Conservation (phyloP, 2,888 invertebrate genomes). For the Cryptus viduatorius region DNA sequence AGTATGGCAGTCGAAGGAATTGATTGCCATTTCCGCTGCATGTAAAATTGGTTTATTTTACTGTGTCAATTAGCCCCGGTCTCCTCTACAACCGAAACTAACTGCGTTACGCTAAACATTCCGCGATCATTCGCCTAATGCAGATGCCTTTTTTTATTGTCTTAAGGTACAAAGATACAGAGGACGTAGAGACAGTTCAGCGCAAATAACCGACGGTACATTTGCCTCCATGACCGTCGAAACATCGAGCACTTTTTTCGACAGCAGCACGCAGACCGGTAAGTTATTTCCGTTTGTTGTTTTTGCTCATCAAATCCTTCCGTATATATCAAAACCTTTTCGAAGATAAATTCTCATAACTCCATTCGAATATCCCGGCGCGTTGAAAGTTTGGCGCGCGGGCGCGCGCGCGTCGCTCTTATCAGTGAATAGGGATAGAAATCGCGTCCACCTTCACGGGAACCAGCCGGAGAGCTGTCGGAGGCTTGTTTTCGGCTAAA, state of each 20-base stretch:
- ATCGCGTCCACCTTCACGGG: conserved; percentile 9
- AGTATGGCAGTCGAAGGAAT: too few relatives aligned
- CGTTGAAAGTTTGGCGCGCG: not conserved
- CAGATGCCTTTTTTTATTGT: conserved; percentile 13
- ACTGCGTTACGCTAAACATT: not conserved
- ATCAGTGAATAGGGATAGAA: conserved; percentile 3
- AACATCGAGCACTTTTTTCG: conserved; percentile 96
- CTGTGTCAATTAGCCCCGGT: too few relatives aligned
- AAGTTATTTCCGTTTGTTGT: conserved; percentile 83
- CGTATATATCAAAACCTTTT: not conserved
- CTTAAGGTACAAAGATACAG: conserved; percentile 85
- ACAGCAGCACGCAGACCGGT: conserved; percentile 97
- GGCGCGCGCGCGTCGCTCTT: conserved; percentile 31
- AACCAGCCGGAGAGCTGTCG: conserved; percentile 12
- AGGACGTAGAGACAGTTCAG: conserved; percentile 93
- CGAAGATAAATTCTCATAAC: not conserved
- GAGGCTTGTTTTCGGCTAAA: conserved; percentile 54
- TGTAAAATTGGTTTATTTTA: too few relatives aligned
- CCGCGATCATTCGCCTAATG: not conserved
- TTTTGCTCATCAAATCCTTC: not conserved
- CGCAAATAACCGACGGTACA: conserved; percentile 96
- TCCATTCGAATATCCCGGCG: conserved; percentile 56
- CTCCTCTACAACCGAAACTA: not conserved
- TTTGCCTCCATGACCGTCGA: conserved; percentile 97
- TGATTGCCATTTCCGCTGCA: too few relatives aligned